phyloP scores from a whole-genome alignment of 1,140 invertebrate genomes.

The Agrypnia vestita region DNA sequence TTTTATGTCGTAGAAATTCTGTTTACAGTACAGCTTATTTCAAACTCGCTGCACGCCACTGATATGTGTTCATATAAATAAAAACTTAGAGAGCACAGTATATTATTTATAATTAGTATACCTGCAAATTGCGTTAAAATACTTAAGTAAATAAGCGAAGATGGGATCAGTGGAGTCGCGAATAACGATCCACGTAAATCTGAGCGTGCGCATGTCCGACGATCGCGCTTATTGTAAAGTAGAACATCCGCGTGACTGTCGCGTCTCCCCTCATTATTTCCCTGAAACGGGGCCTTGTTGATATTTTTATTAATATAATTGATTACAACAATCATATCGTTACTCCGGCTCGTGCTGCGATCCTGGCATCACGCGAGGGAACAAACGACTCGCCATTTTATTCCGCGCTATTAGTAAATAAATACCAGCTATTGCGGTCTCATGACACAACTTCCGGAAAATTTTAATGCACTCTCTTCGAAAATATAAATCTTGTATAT shows the following conservation, averaged over 20 bases:
- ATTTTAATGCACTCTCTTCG: no score
- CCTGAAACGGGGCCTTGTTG: constrained; percentile 18
- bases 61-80: no score
- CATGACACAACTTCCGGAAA: no score
- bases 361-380: constrained; percentile 30
- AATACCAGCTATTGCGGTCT: neutral
- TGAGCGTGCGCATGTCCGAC: constrained; percentile 2
- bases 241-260: constrained; percentile 32
- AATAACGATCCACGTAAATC: constrained; percentile 15
- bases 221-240: constrained; percentile 30
- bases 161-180: neutral
- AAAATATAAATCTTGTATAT: no score
- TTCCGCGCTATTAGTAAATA: neutral
- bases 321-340: constrained; percentile 52
- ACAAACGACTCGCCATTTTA: constrained; percentile 30
- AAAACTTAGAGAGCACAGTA: no score
- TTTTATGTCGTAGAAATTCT: no score
- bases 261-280: constrained; percentile 42
- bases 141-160: no score
- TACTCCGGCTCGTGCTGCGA: constrained; percentile 45
- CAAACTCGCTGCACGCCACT: no score
- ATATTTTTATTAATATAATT: constrained; percentile 54
- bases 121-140: no score
- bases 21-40: no score
- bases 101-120: no score